Evolutionary conservation across 2,797 vertebrate species (phyloP).

Genomic region (Myiotriccus ornatus): DNA sequence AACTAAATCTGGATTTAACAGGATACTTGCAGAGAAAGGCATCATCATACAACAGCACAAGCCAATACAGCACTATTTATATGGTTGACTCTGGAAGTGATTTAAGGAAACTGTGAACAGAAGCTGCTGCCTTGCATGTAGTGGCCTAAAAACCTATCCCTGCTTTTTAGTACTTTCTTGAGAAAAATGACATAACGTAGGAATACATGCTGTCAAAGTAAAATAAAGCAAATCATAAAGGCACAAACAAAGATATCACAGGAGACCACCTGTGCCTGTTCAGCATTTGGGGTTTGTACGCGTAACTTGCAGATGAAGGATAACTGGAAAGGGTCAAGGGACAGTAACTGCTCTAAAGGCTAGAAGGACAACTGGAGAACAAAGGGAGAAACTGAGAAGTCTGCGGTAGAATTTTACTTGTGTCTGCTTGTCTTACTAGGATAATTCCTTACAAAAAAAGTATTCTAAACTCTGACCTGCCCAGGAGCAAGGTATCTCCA

Average conservation of each 20-base stretch:
- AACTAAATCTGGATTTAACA: neutral
- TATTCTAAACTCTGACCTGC: neutral
- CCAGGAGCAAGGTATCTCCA: neutral
- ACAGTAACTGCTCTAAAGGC: neutral
- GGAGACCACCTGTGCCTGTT: neutral
- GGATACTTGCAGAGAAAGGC: neutral
- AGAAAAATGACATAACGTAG: neutral
- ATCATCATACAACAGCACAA: neutral
- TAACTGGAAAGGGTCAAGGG: neutral
- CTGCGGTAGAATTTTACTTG: neutral
- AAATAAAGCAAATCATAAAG: neutral
- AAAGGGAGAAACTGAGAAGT: neutral
- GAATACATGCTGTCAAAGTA: neutral
- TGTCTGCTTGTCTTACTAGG: neutral
- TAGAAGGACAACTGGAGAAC: neutral
- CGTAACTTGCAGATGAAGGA: neutral
- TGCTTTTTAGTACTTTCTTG: neutral
- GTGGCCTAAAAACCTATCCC: neutral
- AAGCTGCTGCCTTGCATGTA: neutral
- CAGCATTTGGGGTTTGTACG: neutral
- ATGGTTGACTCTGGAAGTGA: neutral
- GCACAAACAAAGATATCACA: neutral
- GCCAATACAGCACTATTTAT: neutral
- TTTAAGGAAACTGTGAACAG: neutral
- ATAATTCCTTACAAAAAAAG: neutral